Conservation (phyloP, 1,140 invertebrate species). For the Babylonia areolata region DNA sequence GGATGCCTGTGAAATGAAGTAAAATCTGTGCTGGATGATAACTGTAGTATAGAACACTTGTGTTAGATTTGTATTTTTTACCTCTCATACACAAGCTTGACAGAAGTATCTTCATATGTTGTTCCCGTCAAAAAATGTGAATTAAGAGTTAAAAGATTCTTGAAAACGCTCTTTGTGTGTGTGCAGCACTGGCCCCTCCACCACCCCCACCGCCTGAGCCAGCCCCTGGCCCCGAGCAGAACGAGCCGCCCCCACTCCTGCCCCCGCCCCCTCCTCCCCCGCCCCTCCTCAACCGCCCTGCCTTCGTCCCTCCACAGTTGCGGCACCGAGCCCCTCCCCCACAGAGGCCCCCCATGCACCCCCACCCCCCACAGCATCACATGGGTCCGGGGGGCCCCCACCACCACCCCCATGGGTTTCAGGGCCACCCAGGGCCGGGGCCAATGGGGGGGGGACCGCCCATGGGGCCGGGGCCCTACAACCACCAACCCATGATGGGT, state of each 20-base stretch:
- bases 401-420: neutral
- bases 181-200: constrained; percentile 55
- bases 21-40: too few relatives aligned
- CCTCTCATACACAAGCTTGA: neutral
- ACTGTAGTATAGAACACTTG: neutral
- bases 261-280: constrained; percentile 63
- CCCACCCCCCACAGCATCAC: neutral
- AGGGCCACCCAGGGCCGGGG: constrained; percentile 7
- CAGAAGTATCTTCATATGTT: neutral
- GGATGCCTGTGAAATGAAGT: too few relatives aligned
- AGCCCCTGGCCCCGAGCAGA: neutral
- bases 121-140: constrained; percentile 32
- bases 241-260: constrained; percentile 39
- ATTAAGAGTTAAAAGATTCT: too few relatives aligned
- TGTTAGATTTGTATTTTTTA: neutral
- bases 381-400: neutral
- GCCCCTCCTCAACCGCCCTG: constrained; percentile 46
- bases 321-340: constrained; percentile 54
- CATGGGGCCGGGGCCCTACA: constrained; percentile 20
- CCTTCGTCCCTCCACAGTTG: constrained; percentile 63
- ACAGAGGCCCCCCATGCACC: constrained; percentile 38
- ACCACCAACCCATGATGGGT: neutral
- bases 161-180: neutral
- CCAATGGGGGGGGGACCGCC: constrained; percentile 23
- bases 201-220: constrained; percentile 36